A percentile compares a stretch with the other conserved stretches of the same genome.
phyloP scores from a whole-genome alignment of 2,113 vertebrate species.

The Bufo bufo region DNA sequence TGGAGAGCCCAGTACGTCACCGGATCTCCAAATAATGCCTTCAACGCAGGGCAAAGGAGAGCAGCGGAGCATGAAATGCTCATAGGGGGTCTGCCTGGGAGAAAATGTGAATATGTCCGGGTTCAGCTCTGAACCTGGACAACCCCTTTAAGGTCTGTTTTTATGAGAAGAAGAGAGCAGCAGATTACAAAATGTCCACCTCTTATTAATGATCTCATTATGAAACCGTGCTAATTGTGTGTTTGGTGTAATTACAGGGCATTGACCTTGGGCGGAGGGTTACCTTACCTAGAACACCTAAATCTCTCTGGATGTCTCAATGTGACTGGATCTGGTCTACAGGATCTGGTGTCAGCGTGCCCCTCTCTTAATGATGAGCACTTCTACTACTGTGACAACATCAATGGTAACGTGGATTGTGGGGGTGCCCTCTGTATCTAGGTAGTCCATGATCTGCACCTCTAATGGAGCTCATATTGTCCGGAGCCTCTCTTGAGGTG shows the following conservation, averaged over 20 bases:
- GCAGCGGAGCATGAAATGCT: too few relatives aligned
- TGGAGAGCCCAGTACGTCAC: too few relatives aligned
- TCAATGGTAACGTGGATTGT: constrained; percentile 85
- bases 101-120: too few relatives aligned
- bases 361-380: constrained; percentile 94
- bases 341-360: constrained; percentile 90
- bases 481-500: too few relatives aligned
- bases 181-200: neutral
- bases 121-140: too few relatives aligned
- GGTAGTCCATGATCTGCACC: too few relatives aligned
- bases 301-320: constrained; percentile 95
- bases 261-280: constrained; percentile 88
- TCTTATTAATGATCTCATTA: neutral
- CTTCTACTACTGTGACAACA: constrained; percentile 99
- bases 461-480: too few relatives aligned
- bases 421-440: neutral
- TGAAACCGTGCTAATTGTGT: neutral
- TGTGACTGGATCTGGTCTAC: constrained; percentile 90
- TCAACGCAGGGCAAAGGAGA: too few relatives aligned
- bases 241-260: constrained; percentile 77
- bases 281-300: constrained; percentile 90
- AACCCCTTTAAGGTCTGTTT: too few relatives aligned
- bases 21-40: too few relatives aligned
- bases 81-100: too few relatives aligned
- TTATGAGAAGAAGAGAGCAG: too few relatives aligned